Evolutionary conservation across 37 sponge, comb jelly and placozoan genomes (phyloP), one percentile per base, ranked within the genome.

Genomic region (Diacarnus erythraeanus): DNA sequence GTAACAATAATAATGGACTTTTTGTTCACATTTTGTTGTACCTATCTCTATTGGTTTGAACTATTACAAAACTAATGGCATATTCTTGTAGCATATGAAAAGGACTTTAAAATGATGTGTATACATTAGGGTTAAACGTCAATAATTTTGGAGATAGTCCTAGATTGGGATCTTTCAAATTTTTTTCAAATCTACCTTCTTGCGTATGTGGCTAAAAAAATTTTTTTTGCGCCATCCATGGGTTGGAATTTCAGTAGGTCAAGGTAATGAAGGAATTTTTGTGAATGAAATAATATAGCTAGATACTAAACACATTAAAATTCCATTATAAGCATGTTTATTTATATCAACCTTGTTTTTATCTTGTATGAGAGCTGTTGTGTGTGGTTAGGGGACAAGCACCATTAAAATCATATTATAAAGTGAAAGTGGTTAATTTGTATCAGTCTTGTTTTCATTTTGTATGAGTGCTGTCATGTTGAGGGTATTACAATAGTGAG

Each of bases 381-480:
- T 78, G 18, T 47, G 12, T 15, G 12, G 51, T 47, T 47, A 12
- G 51, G 12, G 12, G 12, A 15, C 12, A 12, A 12, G n/a, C n/a
- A n/a, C n/a, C n/a, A n/a, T n/a, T n/a, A 47, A 15, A 47, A 47
- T 47, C 12, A 47, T 47, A 47, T 47, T 23, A 63, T 12, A 9
- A n/a, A 25, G n/a, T 63, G 18, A n/a, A n/a, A n/a, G n/a, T n/a
- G n/a, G 64, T 15, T 63, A 23, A 23, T 63, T 63, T 63, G 20
- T 63, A 29, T 12, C 64, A n/a, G 31, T 15, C 31, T 63, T 63
- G 31, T 26, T 76, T 69, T 69, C 39, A 21, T 30, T 30, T 69
- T 69, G 36, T 20, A 10, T 69, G 22, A 69, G 37, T 33, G 68
- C 79, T 42, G 79, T 78, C 21, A 47, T 78, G 79, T 78, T 10